Conservation (phyloP, 1,140 invertebrate species). For the Drosophila carrolli region DNA sequence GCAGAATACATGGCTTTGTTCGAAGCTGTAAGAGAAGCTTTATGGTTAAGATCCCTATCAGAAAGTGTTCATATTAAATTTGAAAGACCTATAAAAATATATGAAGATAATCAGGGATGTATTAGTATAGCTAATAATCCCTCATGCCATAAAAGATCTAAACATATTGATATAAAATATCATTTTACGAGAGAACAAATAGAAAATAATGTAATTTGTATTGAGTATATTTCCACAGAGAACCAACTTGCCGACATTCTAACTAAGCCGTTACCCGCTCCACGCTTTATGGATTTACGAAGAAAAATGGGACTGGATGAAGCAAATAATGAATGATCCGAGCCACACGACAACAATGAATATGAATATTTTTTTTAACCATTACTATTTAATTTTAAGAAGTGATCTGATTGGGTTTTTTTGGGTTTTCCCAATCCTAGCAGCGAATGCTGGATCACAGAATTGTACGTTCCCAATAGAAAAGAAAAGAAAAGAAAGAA, state of each 20-base stretch:
- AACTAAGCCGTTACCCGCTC: not conserved
- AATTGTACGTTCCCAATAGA: too few relatives aligned
- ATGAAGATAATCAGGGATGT: constrained; percentile 14
- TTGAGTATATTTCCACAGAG: constrained; percentile 6
- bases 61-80: constrained; percentile 3
- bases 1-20: not conserved
- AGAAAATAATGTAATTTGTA: constrained; percentile 2
- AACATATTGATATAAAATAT: constrained; percentile 3
- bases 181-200: not conserved
- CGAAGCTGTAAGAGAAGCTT: constrained; percentile 1
- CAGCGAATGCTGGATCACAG: too few relatives aligned
- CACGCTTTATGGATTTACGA: too few relatives aligned
- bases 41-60: not conserved
- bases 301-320: too few relatives aligned
- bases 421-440: too few relatives aligned
- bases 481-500: too few relatives aligned
- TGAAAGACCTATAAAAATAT: constrained; percentile 8
- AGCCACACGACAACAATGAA: too few relatives aligned
- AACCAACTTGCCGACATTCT: constrained; percentile 6
- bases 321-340: too few relatives aligned
- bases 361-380: too few relatives aligned
- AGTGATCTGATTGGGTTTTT: too few relatives aligned
- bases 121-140: constrained; percentile 10
- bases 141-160: constrained; percentile 9
- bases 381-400: too few relatives aligned